Percentiles rank a stretch among this genome's conserved stretches.
These are phyloP conservation scores for Miichthys miiuy DNA, from an alignment of 2,797 vertebrate genomes.

Conservation along the genomic window DNA sequence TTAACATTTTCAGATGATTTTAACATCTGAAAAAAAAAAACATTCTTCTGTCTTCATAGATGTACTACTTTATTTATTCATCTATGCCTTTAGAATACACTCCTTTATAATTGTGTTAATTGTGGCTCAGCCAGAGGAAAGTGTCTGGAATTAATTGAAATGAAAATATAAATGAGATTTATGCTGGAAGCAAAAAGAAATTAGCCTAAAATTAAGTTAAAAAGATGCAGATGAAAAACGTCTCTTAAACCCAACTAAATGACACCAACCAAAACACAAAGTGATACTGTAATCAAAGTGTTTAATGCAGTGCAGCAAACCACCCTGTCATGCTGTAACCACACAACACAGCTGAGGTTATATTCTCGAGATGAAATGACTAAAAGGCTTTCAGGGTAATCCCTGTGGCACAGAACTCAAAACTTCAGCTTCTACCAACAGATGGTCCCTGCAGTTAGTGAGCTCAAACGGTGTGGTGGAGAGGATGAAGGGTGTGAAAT, in stretches of 20 bases:
- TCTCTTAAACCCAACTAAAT: not conserved
- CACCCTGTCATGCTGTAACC: not conserved
- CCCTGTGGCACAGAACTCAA: slow-evolving; percentile 34
- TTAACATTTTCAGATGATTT: not conserved
- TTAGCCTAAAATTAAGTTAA: not conserved
- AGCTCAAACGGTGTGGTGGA: slow-evolving; percentile 23
- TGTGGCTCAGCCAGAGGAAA: not conserved
- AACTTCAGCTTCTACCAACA: slow-evolving; percentile 44
- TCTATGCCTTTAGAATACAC: not conserved
- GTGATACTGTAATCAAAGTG: slow-evolving; percentile 1
- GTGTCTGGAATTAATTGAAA: not conserved
- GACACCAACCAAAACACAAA: not conserved
- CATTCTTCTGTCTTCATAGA: not conserved
- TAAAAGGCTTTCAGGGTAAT: slow-evolving; percentile 42
- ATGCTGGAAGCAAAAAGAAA: not conserved
- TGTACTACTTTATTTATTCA: not conserved
- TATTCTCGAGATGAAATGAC: slow-evolving; percentile 38
- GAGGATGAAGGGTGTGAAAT: slow-evolving; percentile 44
- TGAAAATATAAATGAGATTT: not conserved
- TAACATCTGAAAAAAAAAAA: not conserved
- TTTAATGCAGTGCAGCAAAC: slow-evolving; percentile 27
- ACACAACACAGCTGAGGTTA: slow-evolving; percentile 11
- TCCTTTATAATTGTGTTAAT: not conserved
- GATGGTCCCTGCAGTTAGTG: slow-evolving; percentile 25
- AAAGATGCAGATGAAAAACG: not conserved